Evolutionary conservation across 2,113 vertebrate genomes (phyloP).

Genomic region (Tupaia chinensis): DNA sequence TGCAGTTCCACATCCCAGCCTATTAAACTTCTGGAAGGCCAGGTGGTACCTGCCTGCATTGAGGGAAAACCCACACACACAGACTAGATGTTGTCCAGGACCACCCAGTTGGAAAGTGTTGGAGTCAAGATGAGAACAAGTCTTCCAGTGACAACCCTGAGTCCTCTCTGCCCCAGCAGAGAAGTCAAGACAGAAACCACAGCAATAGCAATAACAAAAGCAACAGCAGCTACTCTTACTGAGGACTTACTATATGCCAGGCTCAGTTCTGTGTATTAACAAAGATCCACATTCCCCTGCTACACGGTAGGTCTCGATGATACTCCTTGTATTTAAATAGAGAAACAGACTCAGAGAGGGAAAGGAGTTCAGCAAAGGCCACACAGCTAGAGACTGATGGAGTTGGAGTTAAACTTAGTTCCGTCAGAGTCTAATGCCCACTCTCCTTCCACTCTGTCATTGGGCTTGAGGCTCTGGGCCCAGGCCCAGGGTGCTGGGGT

Average conservation of each 20-base stretch:
- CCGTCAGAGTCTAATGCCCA: not conserved
- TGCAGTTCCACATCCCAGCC: not conserved
- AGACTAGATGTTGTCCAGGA: not conserved
- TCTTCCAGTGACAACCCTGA: not conserved
- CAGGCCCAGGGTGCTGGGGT: not conserved
- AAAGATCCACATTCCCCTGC: not conserved
- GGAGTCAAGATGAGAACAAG: not conserved
- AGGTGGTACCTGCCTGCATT: rapidly evolving
- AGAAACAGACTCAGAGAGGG: not conserved
- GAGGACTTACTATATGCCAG: rapidly evolving
- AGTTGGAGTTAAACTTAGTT: not conserved
- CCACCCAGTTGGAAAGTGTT: not conserved
- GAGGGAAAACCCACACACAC: not conserved
- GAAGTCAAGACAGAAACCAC: not conserved
- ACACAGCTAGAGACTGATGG: not conserved
- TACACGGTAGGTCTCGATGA: no score
- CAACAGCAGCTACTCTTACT: rapidly evolving
- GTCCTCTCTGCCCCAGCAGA: not conserved
- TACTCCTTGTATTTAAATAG: not conserved
- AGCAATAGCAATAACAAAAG: rapidly evolving
- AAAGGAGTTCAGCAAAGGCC: not conserved
- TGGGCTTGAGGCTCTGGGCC: not conserved
- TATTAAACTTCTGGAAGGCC: not conserved
- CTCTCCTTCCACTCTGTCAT: not conserved
- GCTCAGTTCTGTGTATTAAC: rapidly evolving